Evolutionary conservation across 2,797 vertebrate genomes (phyloP).

Genomic region (Hippoglossus hippoglossus): DNA sequence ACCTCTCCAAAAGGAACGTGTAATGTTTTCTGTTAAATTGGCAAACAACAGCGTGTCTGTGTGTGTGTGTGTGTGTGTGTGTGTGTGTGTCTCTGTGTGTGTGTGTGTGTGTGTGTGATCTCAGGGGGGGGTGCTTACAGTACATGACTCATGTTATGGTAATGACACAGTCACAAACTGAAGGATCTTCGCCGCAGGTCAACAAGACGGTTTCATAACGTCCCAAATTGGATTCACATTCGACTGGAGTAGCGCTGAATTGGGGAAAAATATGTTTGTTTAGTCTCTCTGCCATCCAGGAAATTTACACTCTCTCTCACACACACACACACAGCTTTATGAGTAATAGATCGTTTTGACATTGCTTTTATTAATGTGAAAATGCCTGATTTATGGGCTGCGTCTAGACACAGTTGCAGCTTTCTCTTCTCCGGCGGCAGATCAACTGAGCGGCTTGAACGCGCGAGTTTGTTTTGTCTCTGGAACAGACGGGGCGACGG

Average conservation of each 20-base stretch:
- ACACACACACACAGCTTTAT: constrained; percentile 7
- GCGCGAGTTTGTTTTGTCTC: constrained; percentile 27
- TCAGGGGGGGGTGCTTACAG: constrained; percentile 28
- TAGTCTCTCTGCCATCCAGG: constrained; percentile 26
- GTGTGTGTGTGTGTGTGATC: no score
- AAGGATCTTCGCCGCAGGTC: constrained; percentile 54
- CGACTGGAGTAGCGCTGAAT: neutral
- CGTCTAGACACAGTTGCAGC: constrained; percentile 60
- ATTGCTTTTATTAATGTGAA: constrained; percentile 63
- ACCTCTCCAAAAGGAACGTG: constrained; percentile 51
- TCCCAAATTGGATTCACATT: neutral
- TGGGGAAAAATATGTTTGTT: constrained; percentile 15
- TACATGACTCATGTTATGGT: constrained; percentile 53
- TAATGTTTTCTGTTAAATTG: constrained; percentile 51
- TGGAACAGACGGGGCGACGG: constrained; percentile 24
- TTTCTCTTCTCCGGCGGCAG: constrained; percentile 47
- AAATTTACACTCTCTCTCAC: constrained; percentile 22
- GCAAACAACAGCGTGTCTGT: constrained; percentile 37
- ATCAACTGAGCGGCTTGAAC: constrained; percentile 53
- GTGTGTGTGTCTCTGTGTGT: no score
- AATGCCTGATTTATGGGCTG: constrained; percentile 65
- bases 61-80: constrained; percentile 5
- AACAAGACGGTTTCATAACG: constrained; percentile 55
- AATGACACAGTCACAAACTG: constrained; percentile 43
- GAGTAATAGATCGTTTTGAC: constrained; percentile 68